Conservation (phyloP, 2,888 invertebrate genomes). For the Cremastobaeus sp. region DNA sequence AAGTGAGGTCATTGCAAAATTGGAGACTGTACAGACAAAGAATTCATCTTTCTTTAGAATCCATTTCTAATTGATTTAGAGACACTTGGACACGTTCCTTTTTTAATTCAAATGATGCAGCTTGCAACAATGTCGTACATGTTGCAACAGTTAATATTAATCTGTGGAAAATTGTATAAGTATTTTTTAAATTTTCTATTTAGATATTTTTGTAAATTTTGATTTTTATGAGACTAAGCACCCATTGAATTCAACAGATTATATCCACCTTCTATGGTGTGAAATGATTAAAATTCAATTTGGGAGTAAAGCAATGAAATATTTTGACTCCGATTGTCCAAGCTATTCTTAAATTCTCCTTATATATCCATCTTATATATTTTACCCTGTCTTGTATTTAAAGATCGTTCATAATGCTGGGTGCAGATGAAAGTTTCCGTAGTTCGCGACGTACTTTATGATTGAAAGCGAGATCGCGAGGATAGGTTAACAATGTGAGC, state of each 20-base stretch:
- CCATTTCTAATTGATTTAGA: not conserved
- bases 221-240: too few species aligned
- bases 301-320: not conserved
- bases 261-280: too few species aligned
- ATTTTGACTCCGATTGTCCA: not conserved
- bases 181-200: too few species aligned
- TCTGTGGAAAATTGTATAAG: too few species aligned
- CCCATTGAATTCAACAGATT: too few species aligned
- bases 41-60: not conserved
- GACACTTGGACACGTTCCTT: too few species aligned
- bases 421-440: conserved; percentile 60
- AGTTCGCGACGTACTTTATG: conserved; percentile 75
- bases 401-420: conserved; percentile 25
- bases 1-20: conserved; percentile 21
- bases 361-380: too few species aligned
- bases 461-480: conserved; percentile 73
- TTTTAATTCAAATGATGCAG: too few species aligned
- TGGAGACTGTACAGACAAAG: not conserved
- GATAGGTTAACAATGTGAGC: conserved; percentile 72
- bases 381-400: conserved; percentile 18
- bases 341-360: not conserved
- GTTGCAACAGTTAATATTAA: too few species aligned
- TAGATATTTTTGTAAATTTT: too few species aligned
- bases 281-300: too few species aligned
- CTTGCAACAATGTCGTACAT: too few species aligned